Evolutionary conservation across 2,797 vertebrate genomes (phyloP), one percentile per base, ranked within the genome.

Genomic region (Crypturellus tataupa): DNA sequence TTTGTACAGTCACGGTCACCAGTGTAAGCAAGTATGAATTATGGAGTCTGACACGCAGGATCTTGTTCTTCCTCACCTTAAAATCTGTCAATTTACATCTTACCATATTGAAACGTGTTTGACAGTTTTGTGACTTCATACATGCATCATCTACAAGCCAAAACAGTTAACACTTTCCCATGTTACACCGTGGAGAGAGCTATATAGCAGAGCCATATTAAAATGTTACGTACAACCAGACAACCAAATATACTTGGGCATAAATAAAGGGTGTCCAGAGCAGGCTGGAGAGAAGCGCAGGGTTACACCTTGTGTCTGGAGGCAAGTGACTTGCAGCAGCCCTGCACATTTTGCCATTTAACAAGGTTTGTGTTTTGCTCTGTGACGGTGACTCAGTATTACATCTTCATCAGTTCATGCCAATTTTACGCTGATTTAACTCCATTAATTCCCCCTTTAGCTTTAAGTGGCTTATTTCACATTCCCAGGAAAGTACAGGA

Each of bases 381-480:
- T 53, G 10, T 80, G 55, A 27, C 42, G 71, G 37, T 55, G n/a
- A 53, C 35, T 90, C 64, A 35, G 14, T 65, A 40, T 85, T 87
- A 90, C 23, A 78, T 82, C 81, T 94, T 91, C 67, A 89, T 90
- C 15, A 80, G 86, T 71, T 78, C 76, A 59, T 59, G 33, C 33
- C 49, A 65, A 31, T 94, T 94, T 93, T 85, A 92, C 90, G 75
- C 75, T 58, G 40, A 75, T 76, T 88, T 94, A 85, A 85, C 53
- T 85, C 79, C 82, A 80, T 90, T 94, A 94, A 87, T 23, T 69
- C 65, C 75, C 25, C 16, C 19, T 27, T 78, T 94, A 80, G 76
- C 62, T 90, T 94, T 85, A 69, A 73, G 89, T 80, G 49, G 16
- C 27, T 92, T 78, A 42, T 89, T 92, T 85, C 8, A 9, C 35